A percentile compares a stretch with the other conserved stretches of the same genome.
Conservation (phyloP, 2,888 invertebrate genomes). For the Pristionchus japonicus region DNA sequence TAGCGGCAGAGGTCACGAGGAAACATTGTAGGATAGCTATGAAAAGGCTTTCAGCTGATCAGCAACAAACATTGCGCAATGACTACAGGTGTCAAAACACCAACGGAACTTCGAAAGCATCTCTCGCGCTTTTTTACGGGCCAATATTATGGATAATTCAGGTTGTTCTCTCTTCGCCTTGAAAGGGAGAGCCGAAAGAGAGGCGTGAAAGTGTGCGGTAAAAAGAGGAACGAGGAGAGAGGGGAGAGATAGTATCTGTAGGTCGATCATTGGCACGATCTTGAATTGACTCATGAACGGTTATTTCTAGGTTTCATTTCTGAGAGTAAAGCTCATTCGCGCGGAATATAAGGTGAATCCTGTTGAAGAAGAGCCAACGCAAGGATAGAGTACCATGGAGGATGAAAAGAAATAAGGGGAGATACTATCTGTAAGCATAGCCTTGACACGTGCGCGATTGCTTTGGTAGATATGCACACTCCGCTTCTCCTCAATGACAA, state of each 20-base stretch:
- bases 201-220: background rate
- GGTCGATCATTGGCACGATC: background rate
- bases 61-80: background rate
- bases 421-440: background rate
- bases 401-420: no score
- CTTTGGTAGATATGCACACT: background rate
- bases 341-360: no score
- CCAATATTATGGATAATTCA: slow-evolving; percentile 31
- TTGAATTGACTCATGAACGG: no score
- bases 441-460: background rate
- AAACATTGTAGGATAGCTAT: background rate
- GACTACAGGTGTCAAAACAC: background rate
- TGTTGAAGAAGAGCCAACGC: no score
- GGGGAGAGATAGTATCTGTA: background rate
- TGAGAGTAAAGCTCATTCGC: no score
- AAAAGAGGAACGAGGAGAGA: slow-evolving; percentile 18
- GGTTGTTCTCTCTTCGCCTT: background rate
- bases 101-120: background rate
- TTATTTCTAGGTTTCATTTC: no score
- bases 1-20: background rate
- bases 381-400: no score
- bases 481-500: no score
- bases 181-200: background rate
- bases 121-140: background rate
- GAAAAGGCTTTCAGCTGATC: background rate